Evolutionary conservation across 2,113 vertebrate genomes (phyloP), one percentile per base, ranked within the genome.

Genomic region (Hirundichthys speculiger): DNA sequence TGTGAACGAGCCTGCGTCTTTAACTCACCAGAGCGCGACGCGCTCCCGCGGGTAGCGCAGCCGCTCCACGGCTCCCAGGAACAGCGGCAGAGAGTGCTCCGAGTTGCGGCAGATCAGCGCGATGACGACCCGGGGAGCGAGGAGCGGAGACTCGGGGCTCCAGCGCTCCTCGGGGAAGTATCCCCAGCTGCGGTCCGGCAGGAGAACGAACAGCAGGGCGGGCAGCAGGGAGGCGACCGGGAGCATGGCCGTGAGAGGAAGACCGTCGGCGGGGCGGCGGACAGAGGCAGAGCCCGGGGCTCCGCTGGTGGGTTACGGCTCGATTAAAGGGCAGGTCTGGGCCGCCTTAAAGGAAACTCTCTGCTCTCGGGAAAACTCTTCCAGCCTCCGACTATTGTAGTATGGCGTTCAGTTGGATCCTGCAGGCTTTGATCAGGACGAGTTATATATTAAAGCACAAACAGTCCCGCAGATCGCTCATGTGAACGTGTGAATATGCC

Each of bases 81-180:
- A 87, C 18, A 93, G 82, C 38, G 94, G 95, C 80, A 96, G 88
- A 15, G 94, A 93, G 91, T 94, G 94, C 59, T 89, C 94, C 63
- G 94, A 91, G 91, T 96, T 96, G 72, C 95, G 93, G 77, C 94
- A 95, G 43, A 94, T 63, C 66, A 96, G 88, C 41, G 94, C 92
- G 57, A 95, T 20, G 25, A 94, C 82, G 50, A 95, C 93, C 52
- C 94, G 89, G 50, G 95, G 95, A 51, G 92, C 90, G 78, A 93
- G 92, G 57, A 94, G 87, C 39, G 93, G 87, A 14, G 94, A 94
- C 82, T 96, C 95, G 2, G 94, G 94, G 89, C 87, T 93, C 92
- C 93, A 96, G 70, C 94, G 94, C 90, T 96, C 95, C 91, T 96
- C 95, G 6, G 93, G 89, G 86, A 96, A 96, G 82, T 95, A 96